Base-by-base conservation (phyloP, 2,113 vertebrate species). In the Callochromis pleurospilus region DNA sequence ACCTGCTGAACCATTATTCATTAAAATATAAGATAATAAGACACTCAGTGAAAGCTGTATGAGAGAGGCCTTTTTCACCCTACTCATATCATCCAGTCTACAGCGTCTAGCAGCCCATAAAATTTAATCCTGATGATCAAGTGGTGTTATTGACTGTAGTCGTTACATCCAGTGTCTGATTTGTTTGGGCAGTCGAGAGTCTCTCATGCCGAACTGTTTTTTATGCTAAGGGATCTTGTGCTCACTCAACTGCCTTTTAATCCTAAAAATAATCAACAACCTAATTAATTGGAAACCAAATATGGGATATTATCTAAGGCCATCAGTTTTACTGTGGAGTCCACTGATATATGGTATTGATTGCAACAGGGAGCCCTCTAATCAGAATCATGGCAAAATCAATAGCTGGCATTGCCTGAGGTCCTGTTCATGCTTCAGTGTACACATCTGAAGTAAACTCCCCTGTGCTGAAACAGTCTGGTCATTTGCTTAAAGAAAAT, bases 301-400 rank as follows among this genome's bases (percentile, higher is more conserved):
- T 94, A 92, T 85, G 60, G 88, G 92, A 93, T 88, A 82, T 88
- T 91, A 90, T 89, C 90, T 68, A 91, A 87, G 89, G 85, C 73
- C 87, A 94, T 95, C 91, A 88, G 90, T 93, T 92, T 92, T 94
- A 92, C 90, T 87, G 88, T 82, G 91, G 90, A 92, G 84, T 91
- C 87, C 82, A 90, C 88, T 94, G 95, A 95, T 95, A 84, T 94
- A 92, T 88, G 62, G 86, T 92, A 96, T 95, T 42, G 95, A 96
- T 93, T 92, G 86, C 81, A 91, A 88, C 93, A 88, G 83, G 90
- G 92, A 93, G 88, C 90, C 93, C 84, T 94, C 93, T 95, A 94
- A 95, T 95, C 94, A 95, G 90, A 96, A 95, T 93, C 91, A 94
- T 92, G 90, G 93, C 79, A 86, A 95, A 95, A 96, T 96, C 96